Conservation (phyloP, 92 coral and sea anemone genomes). For the Epizoanthus ramosus region DNA sequence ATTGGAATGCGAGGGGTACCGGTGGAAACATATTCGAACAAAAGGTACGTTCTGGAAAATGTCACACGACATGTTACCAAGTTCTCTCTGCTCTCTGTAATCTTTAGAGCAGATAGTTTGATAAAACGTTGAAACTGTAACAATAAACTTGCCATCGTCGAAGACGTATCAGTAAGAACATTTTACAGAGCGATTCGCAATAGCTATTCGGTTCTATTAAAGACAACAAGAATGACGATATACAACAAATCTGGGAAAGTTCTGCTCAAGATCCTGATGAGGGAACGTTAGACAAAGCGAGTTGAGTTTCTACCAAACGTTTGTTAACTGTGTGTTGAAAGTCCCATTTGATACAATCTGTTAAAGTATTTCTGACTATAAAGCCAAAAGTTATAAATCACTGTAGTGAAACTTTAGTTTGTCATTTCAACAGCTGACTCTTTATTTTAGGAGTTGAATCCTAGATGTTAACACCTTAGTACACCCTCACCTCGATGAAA, state of each 20-base stretch:
- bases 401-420: background rate
- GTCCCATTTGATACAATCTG: background rate
- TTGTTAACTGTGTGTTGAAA: background rate
- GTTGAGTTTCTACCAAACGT: background rate
- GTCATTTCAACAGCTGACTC: background rate
- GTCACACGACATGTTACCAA: background rate
- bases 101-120: slow-evolving; percentile 2
- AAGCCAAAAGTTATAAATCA: background rate
- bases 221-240: too few relatives aligned
- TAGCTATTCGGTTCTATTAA: background rate
- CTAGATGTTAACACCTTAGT: background rate
- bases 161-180: background rate
- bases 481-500: background rate
- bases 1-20: slow-evolving; percentile 30
- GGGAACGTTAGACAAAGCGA: background rate
- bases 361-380: background rate
- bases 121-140: background rate
- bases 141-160: background rate
- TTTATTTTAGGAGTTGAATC: background rate
- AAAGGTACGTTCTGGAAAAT: slow-evolving; percentile 28
- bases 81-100: background rate
- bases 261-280: background rate
- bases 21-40: slow-evolving; percentile 7
- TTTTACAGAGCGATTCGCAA: background rate
- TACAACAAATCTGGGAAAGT: too few relatives aligned